Evolutionary conservation across 2,113 vertebrate genomes (phyloP).

Genomic region (Octodon degus): DNA sequence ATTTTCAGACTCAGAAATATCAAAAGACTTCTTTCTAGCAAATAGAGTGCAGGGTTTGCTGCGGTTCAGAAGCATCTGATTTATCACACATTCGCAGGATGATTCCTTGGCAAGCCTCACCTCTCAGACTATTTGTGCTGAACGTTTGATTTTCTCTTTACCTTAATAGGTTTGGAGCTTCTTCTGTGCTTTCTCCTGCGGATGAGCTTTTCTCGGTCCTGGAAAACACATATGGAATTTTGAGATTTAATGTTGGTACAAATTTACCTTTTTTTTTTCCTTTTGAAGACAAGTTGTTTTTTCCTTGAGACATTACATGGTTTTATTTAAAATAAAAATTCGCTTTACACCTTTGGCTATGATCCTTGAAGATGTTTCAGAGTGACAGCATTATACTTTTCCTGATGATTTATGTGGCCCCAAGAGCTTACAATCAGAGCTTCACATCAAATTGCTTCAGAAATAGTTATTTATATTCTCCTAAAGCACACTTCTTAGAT

Average conservation of each 20-base stretch:
- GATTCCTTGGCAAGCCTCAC: conserved; percentile 57
- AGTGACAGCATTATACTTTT: background rate
- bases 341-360: conserved; percentile 17
- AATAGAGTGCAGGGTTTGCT: conserved; percentile 30
- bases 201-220: conserved; percentile 98
- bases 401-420: background rate
- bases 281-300: background rate
- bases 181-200: conserved; percentile 97
- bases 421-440: background rate
- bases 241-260: background rate
- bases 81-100: conserved; percentile 55
- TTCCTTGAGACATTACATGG: background rate
- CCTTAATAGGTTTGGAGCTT: conserved; percentile 97
- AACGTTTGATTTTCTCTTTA: conserved; percentile 80
- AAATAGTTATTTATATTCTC: conserved; percentile 13
- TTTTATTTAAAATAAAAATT: conserved; percentile 25
- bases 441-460: background rate
- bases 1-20: conserved; percentile 59
- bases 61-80: conserved; percentile 61
- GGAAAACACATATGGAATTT: conserved; percentile 77
- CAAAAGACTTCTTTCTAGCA: conserved; percentile 62
- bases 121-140: background rate
- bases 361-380: background rate
- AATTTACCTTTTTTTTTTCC: background rate
- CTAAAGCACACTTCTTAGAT: background rate